Evolutionary conservation across 2,888 invertebrate species (phyloP).

Genomic region (Trachelus stipa): DNA sequence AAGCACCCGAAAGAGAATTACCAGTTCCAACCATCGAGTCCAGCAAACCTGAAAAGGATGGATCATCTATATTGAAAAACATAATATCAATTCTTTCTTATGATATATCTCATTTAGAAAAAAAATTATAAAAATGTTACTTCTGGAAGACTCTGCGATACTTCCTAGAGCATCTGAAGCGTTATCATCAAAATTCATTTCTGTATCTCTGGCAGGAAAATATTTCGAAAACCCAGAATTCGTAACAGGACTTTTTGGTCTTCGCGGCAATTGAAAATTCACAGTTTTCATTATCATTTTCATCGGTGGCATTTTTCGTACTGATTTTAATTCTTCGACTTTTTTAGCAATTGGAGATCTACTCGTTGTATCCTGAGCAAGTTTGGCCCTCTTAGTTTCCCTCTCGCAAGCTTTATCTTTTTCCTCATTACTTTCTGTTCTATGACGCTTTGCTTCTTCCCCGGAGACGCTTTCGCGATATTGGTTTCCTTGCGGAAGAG

Average conservation of each 20-base stretch:
- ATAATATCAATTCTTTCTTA: not conserved
- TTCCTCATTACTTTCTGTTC: not conserved
- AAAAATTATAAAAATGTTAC: not conserved
- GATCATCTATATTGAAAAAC: not conserved
- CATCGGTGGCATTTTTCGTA: not conserved
- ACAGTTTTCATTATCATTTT: not conserved
- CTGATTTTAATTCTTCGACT: not conserved
- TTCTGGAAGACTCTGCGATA: not conserved
- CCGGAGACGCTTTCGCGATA: not conserved
- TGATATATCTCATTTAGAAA: not conserved
- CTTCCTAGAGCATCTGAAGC: not conserved
- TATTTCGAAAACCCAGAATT: not conserved
- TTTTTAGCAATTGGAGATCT: not conserved
- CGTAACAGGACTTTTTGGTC: not conserved
- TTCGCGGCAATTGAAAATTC: not conserved
- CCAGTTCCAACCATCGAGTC: not conserved
- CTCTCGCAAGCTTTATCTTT: not conserved
- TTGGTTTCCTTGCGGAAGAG: not conserved
- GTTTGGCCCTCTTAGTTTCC: not conserved
- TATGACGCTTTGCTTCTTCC: not conserved
- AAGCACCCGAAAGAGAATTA: not conserved
- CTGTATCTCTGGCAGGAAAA: not conserved
- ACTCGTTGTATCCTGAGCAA: not conserved
- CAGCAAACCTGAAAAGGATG: not conserved
- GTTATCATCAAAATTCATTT: not conserved